Evolutionary conservation across 1,140 invertebrate genomes (phyloP).

Genomic region (Papilio aristodemus): DNA sequence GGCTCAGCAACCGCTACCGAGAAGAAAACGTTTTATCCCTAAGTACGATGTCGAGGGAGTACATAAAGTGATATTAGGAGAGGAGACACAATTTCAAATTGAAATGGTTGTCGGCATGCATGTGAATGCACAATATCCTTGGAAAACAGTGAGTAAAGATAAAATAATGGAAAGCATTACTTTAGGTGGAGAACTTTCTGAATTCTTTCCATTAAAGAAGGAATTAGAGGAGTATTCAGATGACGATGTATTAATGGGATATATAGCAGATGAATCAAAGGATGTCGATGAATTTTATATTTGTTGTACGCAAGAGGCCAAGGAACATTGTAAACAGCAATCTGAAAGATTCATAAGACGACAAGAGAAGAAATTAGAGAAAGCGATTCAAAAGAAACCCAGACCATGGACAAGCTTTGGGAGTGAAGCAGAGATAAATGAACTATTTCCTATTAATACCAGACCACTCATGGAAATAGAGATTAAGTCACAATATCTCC

Average conservation of each 20-base stretch:
- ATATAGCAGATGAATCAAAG: slow-evolving; percentile 83
- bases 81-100: slow-evolving; percentile 76
- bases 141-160: slow-evolving; percentile 84
- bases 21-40: slow-evolving; percentile 69
- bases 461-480: slow-evolving; percentile 84
- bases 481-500: slow-evolving; percentile 83
- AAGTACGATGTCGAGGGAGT: slow-evolving; percentile 77
- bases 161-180: slow-evolving; percentile 82
- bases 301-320: slow-evolving; percentile 83
- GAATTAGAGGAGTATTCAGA: slow-evolving; percentile 80
- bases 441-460: slow-evolving; percentile 76
- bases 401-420: slow-evolving; percentile 83
- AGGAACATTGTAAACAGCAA: slow-evolving; percentile 82
- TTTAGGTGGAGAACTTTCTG: slow-evolving; percentile 76
- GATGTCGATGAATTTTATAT: slow-evolving; percentile 85
- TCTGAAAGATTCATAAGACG: slow-evolving; percentile 72
- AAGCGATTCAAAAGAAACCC: slow-evolving; percentile 82
- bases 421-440: slow-evolving; percentile 83
- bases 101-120: slow-evolving; percentile 79
- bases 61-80: slow-evolving; percentile 58
- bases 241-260: slow-evolving; percentile 84
- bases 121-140: slow-evolving; percentile 87
- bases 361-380: slow-evolving; percentile 82
- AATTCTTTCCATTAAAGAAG: slow-evolving; percentile 81
- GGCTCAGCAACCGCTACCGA: slow-evolving; percentile 52